Percentiles rank a stretch among this genome's conserved stretches.
Evolutionary conservation across 2,888 invertebrate species (phyloP).

Genomic region (Melitaea athalia): DNA sequence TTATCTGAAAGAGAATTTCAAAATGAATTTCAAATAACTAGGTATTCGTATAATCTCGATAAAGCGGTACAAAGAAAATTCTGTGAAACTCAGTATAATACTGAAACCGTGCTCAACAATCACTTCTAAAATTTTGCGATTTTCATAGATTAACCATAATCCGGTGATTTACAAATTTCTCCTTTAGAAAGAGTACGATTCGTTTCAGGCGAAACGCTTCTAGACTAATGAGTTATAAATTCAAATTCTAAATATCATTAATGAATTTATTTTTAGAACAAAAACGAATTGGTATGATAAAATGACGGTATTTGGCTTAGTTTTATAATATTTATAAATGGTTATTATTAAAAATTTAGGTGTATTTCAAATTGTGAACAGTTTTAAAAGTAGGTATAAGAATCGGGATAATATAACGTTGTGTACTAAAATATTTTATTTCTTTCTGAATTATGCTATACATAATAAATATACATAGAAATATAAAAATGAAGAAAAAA

Average conservation of each 20-base stretch:
- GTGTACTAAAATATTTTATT: too few species aligned
- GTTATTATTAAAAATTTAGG: too few species aligned
- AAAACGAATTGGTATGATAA: background rate
- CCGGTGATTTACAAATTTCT: slow-evolving; percentile 17
- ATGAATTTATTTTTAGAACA: background rate
- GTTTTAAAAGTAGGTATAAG: too few species aligned
- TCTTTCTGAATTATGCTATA: too few species aligned
- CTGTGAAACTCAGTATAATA: slow-evolving; percentile 16
- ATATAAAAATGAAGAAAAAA: too few species aligned
- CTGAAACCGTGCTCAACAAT: slow-evolving; percentile 28
- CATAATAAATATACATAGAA: too few species aligned
- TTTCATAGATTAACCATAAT: slow-evolving; percentile 27
- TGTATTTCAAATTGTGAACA: too few species aligned
- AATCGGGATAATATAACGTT: too few species aligned
- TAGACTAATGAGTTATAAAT: background rate
- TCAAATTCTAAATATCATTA: background rate
- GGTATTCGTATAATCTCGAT: slow-evolving; percentile 19
- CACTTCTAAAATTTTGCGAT: slow-evolving; percentile 32
- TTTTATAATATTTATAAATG: background rate
- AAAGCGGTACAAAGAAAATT: slow-evolving; percentile 6
- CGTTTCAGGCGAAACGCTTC: background rate
- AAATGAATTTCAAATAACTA: background rate
- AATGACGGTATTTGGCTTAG: background rate
- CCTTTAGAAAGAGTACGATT: background rate
- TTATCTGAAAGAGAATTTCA: background rate